phyloP scores from a whole-genome alignment of 2,113 vertebrate genomes.

The Jaculus jaculus region DNA sequence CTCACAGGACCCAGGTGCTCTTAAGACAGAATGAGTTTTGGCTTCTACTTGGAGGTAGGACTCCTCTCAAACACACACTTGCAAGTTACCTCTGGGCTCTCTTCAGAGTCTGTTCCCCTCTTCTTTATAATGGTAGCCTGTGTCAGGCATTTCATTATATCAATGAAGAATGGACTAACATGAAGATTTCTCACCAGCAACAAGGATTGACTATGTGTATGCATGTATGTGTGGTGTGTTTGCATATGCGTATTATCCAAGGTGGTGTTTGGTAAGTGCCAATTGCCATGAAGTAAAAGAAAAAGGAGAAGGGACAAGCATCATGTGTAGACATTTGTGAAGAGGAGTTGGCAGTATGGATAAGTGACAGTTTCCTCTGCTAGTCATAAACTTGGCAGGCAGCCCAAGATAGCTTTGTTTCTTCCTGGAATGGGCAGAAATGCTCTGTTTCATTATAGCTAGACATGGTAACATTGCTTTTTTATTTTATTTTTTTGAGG shows the following conservation, averaged over 20 bases:
- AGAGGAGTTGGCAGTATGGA: not conserved
- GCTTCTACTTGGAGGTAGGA: not conserved
- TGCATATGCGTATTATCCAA: not conserved
- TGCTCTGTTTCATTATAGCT: not conserved
- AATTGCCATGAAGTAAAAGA: not conserved
- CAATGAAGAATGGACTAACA: not conserved
- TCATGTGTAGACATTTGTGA: fast-evolving
- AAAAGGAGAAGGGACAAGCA: not conserved
- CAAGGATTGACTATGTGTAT: not conserved
- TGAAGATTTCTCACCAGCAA: not conserved
- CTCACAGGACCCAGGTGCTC: not conserved
- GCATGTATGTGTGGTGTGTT: not conserved
- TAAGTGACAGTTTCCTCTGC: not conserved
- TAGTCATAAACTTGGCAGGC: not conserved
- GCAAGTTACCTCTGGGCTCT: not conserved
- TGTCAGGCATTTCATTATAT: not conserved
- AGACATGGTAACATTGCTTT: too few species aligned
- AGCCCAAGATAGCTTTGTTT: not conserved
- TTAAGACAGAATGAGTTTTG: not conserved
- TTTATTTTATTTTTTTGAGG: too few species aligned
- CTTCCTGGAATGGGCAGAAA: not conserved
- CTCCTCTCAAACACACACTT: too few species aligned
- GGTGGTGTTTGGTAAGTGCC: not conserved
- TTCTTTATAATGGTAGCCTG: not conserved
- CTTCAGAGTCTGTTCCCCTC: not conserved